A percentile compares a stretch with the other conserved stretches of the same genome.
These are phyloP conservation scores for Tenthredo scrophulariae DNA, from an alignment of 2,888 invertebrate genomes.

Conservation along the genomic window DNA sequence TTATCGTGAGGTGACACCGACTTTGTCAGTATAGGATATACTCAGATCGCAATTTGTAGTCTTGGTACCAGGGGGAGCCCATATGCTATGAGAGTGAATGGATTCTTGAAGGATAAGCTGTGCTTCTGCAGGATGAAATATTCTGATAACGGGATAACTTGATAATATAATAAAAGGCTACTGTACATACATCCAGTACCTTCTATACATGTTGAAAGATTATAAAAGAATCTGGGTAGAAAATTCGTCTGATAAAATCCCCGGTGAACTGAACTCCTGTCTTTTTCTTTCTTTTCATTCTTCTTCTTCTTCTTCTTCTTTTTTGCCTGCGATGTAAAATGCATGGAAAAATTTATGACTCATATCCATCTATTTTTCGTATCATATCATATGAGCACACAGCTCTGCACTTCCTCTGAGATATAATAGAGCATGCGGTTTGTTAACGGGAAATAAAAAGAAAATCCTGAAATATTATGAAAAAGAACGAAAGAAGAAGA, in stretches of 20 bases:
- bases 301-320: too few species aligned
- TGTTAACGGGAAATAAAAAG: not conserved
- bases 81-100: not conserved
- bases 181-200: not conserved
- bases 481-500: not conserved
- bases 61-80: not conserved
- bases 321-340: not conserved
- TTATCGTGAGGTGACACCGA: slow-evolving; percentile 2
- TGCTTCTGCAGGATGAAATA: slow-evolving; percentile 30
- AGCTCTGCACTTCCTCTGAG: not conserved
- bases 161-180: slow-evolving; percentile 7
- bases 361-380: not conserved
- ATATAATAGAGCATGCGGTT: not conserved
- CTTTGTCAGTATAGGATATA: not conserved
- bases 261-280: not conserved
- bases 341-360: not conserved
- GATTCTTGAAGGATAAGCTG: slow-evolving; percentile 27
- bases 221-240: not conserved
- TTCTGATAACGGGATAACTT: slow-evolving; percentile 44
- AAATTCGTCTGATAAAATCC: not conserved
- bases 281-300: not conserved
- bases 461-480: not conserved
- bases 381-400: not conserved
- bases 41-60: slow-evolving; percentile 10
- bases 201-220: slow-evolving; percentile 4